Conservation (phyloP, 2,113 vertebrate genomes). For the Cromileptes altivelis region DNA sequence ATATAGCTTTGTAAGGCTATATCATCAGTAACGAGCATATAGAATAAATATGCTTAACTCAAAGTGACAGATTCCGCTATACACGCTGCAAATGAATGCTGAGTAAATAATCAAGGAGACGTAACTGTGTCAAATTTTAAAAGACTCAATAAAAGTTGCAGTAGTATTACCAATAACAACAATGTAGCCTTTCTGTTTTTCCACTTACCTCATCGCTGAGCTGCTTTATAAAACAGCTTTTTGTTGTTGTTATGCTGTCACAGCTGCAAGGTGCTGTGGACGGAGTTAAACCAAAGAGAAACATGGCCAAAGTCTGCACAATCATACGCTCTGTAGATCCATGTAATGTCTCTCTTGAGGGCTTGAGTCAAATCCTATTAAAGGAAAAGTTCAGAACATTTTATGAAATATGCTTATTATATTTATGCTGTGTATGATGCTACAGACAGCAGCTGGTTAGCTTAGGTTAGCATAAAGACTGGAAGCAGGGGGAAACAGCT, state of each 20-base stretch:
- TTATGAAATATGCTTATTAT: no score
- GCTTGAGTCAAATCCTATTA: slow-evolving; percentile 13
- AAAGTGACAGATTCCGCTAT: slow-evolving; percentile 35
- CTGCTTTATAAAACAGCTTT: slow-evolving; percentile 66
- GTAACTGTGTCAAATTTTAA: slow-evolving; percentile 41
- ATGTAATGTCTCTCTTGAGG: slow-evolving; percentile 33
- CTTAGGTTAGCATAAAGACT: no score
- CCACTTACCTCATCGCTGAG: slow-evolving; percentile 77
- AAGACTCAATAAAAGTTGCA: slow-evolving; percentile 53
- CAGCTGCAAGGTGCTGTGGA: slow-evolving; percentile 56
- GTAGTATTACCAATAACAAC: slow-evolving; percentile 59
- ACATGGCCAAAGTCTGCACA: slow-evolving; percentile 43
- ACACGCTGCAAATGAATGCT: slow-evolving; percentile 9
- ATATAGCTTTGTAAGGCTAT: not conserved
- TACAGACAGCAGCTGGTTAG: no score
- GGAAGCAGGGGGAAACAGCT: no score
- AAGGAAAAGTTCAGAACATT: not conserved
- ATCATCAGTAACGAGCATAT: not conserved
- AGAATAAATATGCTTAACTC: not conserved
- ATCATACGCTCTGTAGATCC: slow-evolving; percentile 32
- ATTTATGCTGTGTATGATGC: no score
- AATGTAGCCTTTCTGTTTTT: slow-evolving; percentile 73
- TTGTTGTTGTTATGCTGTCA: slow-evolving; percentile 74
- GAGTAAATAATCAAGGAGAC: slow-evolving; percentile 46
- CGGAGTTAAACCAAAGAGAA: slow-evolving; percentile 45